Base-by-base conservation (phyloP, 2,113 vertebrate species). In the Planiliza haematocheilus region DNA sequence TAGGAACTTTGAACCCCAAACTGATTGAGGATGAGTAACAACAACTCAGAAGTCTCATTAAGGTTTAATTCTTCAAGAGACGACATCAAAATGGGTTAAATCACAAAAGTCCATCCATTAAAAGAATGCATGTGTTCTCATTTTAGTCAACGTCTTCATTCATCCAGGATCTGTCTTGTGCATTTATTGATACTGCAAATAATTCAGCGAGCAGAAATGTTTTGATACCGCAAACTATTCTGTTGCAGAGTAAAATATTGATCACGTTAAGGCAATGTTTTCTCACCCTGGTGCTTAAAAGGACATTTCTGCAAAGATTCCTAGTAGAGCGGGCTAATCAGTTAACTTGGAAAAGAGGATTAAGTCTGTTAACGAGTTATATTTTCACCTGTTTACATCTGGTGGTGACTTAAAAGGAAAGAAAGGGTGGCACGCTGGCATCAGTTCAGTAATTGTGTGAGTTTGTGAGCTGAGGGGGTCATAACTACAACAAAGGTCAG, bases 341-440 rank as follows among this genome's bases (percentile, higher is more conserved):
- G 52, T 13, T 36, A 7, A 59, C n/a, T 59, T 34, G 39, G 67
- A 16, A 84, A 75, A 87, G 83, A 83, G 82, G 86, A 90, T 88
- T 88, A 85, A 10, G 20, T 50, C 18, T 62, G 38, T 51, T 6
- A 57, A 9, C 7, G 20, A 43, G 41, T 50, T 62, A 45, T 60
- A 39, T 51, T 70, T 68, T 53, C 57, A n/a, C n/a, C n/a, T n/a
- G n/a, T n/a, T n/a, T 30, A 30, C 24, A 30, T 30, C 3, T 30
- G 24, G 24, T 30, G 24, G 24, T 30, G 24, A 30, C 24, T 30
- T 30, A 30, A 30, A 30, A 30, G 24, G 24, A 5, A 30, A 30
- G n/a, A n/a, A n/a, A n/a, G n/a, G n/a, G n/a, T 30, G 24, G 24
- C 24, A 30, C 5, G 24, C 5, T 30, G 24, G 5, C 24, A 30